These are phyloP conservation scores for Odontocolon sp. DNA, from an alignment of 2,888 invertebrate species.

Conservation along the genomic window DNA sequence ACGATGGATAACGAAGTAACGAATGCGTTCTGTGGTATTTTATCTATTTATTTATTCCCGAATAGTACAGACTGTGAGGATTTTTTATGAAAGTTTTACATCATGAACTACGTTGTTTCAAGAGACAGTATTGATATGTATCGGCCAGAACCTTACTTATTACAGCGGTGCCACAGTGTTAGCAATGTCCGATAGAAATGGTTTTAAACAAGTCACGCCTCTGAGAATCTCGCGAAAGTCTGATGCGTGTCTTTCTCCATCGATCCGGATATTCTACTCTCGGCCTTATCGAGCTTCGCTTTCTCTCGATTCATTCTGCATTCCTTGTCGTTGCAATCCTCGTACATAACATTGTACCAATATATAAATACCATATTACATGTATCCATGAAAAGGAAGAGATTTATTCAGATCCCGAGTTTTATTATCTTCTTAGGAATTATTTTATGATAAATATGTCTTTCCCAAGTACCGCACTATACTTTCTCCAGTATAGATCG, in stretches of 20 bases:
- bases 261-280: constrained; percentile 40
- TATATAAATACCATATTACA: not conserved
- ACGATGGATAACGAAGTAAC: too few relatives aligned
- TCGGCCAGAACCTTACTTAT: too few relatives aligned
- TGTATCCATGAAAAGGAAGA: constrained; percentile 3
- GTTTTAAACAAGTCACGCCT: constrained; percentile 40
- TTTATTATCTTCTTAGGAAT: not conserved
- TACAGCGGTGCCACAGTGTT: too few relatives aligned
- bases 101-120: too few relatives aligned
- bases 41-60: too few relatives aligned
- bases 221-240: constrained; percentile 34
- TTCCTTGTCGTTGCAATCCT: not conserved
- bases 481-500: not conserved
- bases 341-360: not conserved
- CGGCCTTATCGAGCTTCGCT: not conserved
- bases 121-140: too few relatives aligned
- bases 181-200: too few relatives aligned
- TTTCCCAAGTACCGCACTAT: not conserved
- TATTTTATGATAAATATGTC: not conserved
- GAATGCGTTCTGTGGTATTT: too few relatives aligned
- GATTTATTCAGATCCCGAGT: not conserved
- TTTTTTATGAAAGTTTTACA: too few relatives aligned
- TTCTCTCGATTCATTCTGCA: constrained; percentile 13
- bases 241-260: constrained; percentile 52
- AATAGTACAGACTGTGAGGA: too few relatives aligned